Base-by-base conservation (phyloP, 2,797 vertebrate species). In the Cyclura pinguis region DNA sequence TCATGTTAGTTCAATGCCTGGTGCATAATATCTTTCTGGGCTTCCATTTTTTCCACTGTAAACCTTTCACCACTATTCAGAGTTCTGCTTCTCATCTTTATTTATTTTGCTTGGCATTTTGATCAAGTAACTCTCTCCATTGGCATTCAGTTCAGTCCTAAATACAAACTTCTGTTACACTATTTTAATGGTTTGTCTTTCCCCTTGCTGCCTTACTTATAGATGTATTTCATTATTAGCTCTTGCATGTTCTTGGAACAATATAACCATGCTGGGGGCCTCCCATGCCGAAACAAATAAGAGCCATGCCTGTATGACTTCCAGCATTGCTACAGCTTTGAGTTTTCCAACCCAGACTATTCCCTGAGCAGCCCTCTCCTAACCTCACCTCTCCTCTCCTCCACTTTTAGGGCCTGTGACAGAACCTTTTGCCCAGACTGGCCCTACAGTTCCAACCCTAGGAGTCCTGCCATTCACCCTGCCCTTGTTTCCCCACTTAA, bases 51-150 rank as follows among this genome's bases (percentile, higher is more conserved):
- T n/a, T 6, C 35, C 42, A 14, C 24, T 42, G 64, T 81, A 57
- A 73, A 59, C 12, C n/a, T 72, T 38, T 85, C 59, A 85, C 16
- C n/a, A 57, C 24, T 57, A 9, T 84, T 80, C 50, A 69, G 82
- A 57, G 76, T 69, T 89, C 74, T 89, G n/a, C 38, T 89, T 64
- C 88, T 62, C 88, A 57, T 72, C 10, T 59, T 59, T 64, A 57
- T 74, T 47, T 64, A 50, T 86, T 86, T 86, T 85, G 12, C n/a
- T 89, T 85, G 74, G n/a, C 27, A 57, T 89, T 84, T 89, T 78
- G 82, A 77, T 29, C 52, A 64, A 84, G 73, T 20, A 50, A 72
- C n/a, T 88, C n/a, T 88, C 62, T 55, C 29, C 76, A 80, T 6
- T 80, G 83, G 29, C 83, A 85, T 80, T 62, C 27, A 80, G 35